A percentile compares a stretch with the other conserved stretches of the same genome.
Conservation (phyloP, 2,888 invertebrate species). For the Griposia aprilina region DNA sequence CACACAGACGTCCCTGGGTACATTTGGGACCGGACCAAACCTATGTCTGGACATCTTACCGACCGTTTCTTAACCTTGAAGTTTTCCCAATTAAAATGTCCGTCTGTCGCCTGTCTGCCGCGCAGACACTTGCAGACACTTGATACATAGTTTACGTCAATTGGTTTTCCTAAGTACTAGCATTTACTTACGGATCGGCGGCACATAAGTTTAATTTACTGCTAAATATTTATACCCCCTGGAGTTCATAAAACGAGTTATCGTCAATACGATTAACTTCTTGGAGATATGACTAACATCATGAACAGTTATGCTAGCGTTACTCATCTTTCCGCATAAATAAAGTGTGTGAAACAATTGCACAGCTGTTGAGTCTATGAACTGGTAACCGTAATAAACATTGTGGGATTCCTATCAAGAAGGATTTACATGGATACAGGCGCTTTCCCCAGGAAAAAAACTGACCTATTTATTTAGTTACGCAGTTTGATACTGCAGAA, state of each 20-base stretch:
- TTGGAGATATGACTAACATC: slow-evolving; percentile 43
- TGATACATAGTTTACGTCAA: slow-evolving; percentile 3
- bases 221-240: neutral
- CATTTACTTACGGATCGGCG: slow-evolving; percentile 1
- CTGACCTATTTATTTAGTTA: neutral
- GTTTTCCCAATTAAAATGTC: slow-evolving; percentile 35
- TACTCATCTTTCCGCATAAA: slow-evolving; percentile 34
- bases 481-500: neutral
- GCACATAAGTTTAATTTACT: neutral
- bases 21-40: neutral
- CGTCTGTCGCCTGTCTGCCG: slow-evolving; percentile 51
- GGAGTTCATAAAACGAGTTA: slow-evolving; percentile 15
- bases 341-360: slow-evolving; percentile 26
- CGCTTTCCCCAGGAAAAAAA: neutral
- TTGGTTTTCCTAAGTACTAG: slow-evolving; percentile 12
- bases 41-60: slow-evolving; percentile 19
- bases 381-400: neutral
- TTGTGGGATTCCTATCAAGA: neutral
- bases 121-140: slow-evolving; percentile 40
- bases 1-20: neutral
- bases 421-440: neutral
- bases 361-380: slow-evolving; percentile 34
- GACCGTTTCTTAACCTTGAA: slow-evolving; percentile 27
- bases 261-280: slow-evolving; percentile 27
- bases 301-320: slow-evolving; percentile 33